These are phyloP conservation scores for Myotis davidii DNA, from an alignment of 2,113 vertebrate species.

Conservation along the genomic window DNA sequence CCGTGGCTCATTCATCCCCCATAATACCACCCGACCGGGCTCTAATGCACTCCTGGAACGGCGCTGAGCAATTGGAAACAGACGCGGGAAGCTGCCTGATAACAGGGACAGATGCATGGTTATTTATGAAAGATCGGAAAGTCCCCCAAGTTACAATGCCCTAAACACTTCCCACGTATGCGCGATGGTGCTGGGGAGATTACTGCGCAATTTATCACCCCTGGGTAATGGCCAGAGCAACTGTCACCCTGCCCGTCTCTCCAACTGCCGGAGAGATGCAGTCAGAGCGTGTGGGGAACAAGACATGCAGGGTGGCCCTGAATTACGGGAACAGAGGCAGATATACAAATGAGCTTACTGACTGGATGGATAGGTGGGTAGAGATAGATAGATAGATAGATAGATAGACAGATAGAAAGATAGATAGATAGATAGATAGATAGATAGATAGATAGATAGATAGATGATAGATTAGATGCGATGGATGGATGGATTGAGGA, in stretches of 20 bases:
- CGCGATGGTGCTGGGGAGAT: conserved; percentile 27
- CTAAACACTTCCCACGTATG: conserved; percentile 38
- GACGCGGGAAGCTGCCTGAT: conserved; percentile 42
- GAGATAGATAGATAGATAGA: neutral
- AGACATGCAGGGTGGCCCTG: neutral
- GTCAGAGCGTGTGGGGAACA: neutral
- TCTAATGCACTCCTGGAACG: conserved; percentile 62
- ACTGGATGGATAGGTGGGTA: neutral
- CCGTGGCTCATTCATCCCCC: conserved; percentile 67
- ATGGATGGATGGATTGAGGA: no score
- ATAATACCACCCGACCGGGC: conserved; percentile 53
- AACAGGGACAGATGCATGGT: conserved; percentile 66
- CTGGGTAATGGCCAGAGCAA: neutral
- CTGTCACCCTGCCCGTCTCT: conserved; percentile 1
- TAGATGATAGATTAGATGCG: neutral
- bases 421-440: neutral
- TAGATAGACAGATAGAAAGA: neutral
- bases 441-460: neutral
- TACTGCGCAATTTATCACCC: conserved; percentile 44
- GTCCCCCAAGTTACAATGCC: conserved; percentile 49
- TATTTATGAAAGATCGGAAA: conserved; percentile 71
- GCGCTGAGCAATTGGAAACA: conserved; percentile 52
- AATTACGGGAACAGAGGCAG: neutral
- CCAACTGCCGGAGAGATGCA: neutral
- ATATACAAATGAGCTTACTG: neutral